Percentiles rank a stretch among this genome's conserved stretches.
phyloP scores from a whole-genome alignment of 2,888 invertebrate species.

The Parnassius mnemosyne region DNA sequence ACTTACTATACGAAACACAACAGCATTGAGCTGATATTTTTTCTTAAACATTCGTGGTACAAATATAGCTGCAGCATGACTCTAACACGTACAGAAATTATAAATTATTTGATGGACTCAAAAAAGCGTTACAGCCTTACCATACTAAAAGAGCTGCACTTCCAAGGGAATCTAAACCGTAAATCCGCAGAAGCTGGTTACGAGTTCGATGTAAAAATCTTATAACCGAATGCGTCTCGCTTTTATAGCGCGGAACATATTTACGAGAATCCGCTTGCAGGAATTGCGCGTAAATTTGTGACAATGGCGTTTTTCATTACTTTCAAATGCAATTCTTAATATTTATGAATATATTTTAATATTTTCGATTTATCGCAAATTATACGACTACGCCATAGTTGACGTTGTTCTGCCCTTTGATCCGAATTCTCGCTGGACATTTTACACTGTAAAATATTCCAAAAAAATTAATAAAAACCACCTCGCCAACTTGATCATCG shows the following conservation, averaged over 20 bases:
- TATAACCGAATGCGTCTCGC: slow-evolving; percentile 63
- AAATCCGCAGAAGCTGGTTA: slow-evolving; percentile 36
- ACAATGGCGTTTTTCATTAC: slow-evolving; percentile 59
- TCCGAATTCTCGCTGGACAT: too few species aligned
- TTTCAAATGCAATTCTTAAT: slow-evolving; percentile 29
- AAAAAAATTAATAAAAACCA: too few species aligned
- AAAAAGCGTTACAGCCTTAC: slow-evolving; percentile 17
- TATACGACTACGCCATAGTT: not conserved
- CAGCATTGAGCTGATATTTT: too few species aligned
- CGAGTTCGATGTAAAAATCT: slow-evolving; percentile 61
- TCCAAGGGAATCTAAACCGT: slow-evolving; percentile 24
- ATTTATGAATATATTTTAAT: slow-evolving; percentile 1
- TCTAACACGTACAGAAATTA: slow-evolving; percentile 6
- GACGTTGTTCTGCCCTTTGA: too few species aligned
- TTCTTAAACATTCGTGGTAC: too few species aligned
- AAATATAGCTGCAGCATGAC: too few species aligned
- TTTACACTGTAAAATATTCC: too few species aligned
- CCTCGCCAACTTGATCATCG: too few species aligned
- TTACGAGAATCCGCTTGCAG: slow-evolving; percentile 67
- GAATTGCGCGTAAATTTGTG: slow-evolving; percentile 64
- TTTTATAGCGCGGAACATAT: slow-evolving; percentile 71
- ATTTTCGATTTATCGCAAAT: too few species aligned
- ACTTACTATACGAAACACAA: too few species aligned
- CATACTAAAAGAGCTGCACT: slow-evolving; percentile 22
- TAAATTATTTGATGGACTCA: slow-evolving; percentile 14